Conservation (phyloP, 2,888 invertebrate species). For the Eupsilia transversa region DNA sequence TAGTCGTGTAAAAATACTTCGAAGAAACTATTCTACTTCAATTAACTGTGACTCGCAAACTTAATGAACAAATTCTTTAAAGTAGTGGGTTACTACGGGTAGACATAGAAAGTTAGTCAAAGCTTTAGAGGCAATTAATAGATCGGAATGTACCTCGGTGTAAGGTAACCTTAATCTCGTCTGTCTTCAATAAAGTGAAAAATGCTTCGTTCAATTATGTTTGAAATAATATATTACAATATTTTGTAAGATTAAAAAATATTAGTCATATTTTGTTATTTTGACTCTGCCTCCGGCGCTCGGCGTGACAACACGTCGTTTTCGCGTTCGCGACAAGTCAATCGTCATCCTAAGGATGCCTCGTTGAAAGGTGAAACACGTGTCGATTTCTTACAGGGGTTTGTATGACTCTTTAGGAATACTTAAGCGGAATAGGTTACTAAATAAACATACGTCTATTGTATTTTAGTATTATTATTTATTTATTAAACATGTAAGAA, state of each 20-base stretch:
- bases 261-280: too few relatives aligned
- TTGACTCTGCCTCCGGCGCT: too few relatives aligned
- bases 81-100: not conserved
- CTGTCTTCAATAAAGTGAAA: not conserved
- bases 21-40: constrained; percentile 17
- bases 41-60: constrained; percentile 20
- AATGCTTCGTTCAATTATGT: not conserved
- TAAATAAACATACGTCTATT: too few relatives aligned
- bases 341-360: too few relatives aligned
- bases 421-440: too few relatives aligned
- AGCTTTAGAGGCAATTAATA: not conserved
- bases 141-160: not conserved
- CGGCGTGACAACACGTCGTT: too few relatives aligned
- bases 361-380: too few relatives aligned
- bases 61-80: constrained; percentile 28
- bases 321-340: too few relatives aligned
- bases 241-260: too few relatives aligned
- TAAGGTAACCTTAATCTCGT: too few relatives aligned
- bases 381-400: too few relatives aligned
- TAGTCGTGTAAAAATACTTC: constrained; percentile 15
- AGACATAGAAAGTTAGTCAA: not conserved
- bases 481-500: not conserved
- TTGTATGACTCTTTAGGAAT: too few relatives aligned
- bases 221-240: not conserved
- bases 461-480: not conserved